Conservation (phyloP, 2,113 vertebrate genomes). For the Romanogobio albipinnatus region DNA sequence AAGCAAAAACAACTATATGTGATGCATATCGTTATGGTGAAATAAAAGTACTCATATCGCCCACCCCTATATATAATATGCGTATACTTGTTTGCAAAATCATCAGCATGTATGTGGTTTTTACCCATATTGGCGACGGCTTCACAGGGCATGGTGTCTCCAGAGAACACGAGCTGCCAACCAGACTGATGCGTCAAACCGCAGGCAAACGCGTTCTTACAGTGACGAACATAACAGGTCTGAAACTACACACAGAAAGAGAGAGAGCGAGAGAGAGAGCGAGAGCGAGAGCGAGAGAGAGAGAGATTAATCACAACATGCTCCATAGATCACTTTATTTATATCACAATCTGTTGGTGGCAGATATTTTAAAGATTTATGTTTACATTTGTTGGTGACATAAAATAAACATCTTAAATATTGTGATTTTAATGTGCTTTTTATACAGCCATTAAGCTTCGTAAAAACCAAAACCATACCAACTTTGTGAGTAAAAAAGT, state of each 20-base stretch:
- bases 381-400: not conserved
- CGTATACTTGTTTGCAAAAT: not conserved
- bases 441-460: not conserved
- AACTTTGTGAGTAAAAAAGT: not conserved
- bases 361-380: not conserved
- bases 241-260: conserved; percentile 81
- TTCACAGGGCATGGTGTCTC: conserved; percentile 96
- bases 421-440: not conserved
- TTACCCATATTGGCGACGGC: conserved; percentile 86
- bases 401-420: not conserved
- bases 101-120: conserved; percentile 56
- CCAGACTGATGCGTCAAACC: conserved; percentile 85
- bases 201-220: conserved; percentile 91
- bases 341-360: no score
- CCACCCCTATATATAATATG: not conserved
- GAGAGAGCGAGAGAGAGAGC: not conserved
- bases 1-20: no score
- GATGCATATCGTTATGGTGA: no score
- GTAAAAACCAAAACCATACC: not conserved
- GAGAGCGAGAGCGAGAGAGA: not conserved
- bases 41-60: no score
- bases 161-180: conserved; percentile 94
- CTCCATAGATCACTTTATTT: no score
- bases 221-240: conserved; percentile 90
- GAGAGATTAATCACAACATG: no score